These are phyloP conservation scores for Athene noctua DNA, from an alignment of 2,113 vertebrate species.

Conservation along the genomic window DNA sequence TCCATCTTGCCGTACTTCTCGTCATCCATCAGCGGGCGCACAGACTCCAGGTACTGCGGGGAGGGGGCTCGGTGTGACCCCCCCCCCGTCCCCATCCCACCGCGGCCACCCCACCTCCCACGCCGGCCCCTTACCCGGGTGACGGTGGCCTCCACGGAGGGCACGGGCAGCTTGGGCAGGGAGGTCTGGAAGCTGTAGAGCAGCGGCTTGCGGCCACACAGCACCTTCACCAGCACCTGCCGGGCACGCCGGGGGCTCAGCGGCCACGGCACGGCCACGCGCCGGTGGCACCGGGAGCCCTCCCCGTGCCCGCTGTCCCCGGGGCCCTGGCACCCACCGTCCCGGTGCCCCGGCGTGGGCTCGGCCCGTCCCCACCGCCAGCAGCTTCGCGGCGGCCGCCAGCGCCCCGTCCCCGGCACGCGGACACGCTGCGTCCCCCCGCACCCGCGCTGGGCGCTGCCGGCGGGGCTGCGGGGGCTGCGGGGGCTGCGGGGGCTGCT, in stretches of 20 bases:
- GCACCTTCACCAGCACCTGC: conserved; percentile 79
- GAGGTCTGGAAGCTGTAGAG: conserved; percentile 95
- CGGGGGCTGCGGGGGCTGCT: too few species aligned
- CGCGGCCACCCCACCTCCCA: fast-evolving
- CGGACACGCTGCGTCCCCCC: too few species aligned
- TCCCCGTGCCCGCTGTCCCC: too few species aligned
- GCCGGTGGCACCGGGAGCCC: too few species aligned
- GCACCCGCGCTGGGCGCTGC: too few species aligned
- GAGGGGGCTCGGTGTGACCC: background rate
- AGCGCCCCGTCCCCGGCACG: too few species aligned
- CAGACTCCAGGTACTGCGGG: conserved; percentile 91
- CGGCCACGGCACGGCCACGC: too few species aligned
- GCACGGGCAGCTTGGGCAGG: conserved; percentile 88
- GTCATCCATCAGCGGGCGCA: conserved; percentile 81
- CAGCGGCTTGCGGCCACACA: conserved; percentile 86
- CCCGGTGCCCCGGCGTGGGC: background rate
- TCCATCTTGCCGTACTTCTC: conserved; percentile 82
- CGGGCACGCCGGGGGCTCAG: too few species aligned
- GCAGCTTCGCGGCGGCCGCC: background rate
- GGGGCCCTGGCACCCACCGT: background rate
- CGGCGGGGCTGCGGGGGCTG: too few species aligned
- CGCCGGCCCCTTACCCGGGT: conserved; percentile 72
- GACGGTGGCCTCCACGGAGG: conserved; percentile 84
- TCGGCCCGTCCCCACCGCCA: background rate
- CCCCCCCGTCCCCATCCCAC: background rate